A percentile compares a stretch with the other conserved stretches of the same genome.
These are phyloP conservation scores for Forbesichthys papilliferus DNA, from an alignment of 2,113 vertebrate genomes.

Conservation along the genomic window DNA sequence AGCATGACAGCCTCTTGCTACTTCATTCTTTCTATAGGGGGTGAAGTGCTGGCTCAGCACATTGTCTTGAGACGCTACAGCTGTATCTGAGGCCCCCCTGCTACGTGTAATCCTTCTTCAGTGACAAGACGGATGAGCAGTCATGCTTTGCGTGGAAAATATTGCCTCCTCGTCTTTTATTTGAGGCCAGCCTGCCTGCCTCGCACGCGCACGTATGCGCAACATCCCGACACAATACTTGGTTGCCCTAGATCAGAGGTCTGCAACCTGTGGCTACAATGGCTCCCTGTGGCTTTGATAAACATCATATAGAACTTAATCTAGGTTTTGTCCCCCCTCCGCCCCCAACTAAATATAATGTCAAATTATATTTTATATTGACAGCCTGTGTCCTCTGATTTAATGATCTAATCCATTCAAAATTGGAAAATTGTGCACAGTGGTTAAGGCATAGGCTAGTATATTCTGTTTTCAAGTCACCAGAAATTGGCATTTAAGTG, in stretches of 20 bases:
- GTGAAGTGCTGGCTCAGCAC: constrained; percentile 66
- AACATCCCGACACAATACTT: neutral
- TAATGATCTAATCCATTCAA: too few species aligned
- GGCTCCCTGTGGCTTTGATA: too few species aligned
- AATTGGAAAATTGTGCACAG: too few species aligned
- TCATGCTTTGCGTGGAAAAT: constrained; percentile 64
- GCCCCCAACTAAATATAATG: too few species aligned
- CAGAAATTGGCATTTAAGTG: too few species aligned
- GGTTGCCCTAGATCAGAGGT: constrained; percentile 22
- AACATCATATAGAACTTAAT: too few species aligned
- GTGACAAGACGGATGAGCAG: constrained; percentile 70
- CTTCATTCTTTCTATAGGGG: constrained; percentile 65
- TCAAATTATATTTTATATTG: too few species aligned
- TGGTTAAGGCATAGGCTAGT: too few species aligned
- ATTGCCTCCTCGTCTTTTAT: constrained; percentile 57
- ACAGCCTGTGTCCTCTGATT: too few species aligned
- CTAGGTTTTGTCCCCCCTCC: too few species aligned
- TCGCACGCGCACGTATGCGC: neutral
- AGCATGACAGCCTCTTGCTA: constrained; percentile 49
- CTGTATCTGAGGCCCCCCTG: constrained; percentile 63
- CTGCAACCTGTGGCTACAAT: too few species aligned
- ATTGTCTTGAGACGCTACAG: constrained; percentile 63
- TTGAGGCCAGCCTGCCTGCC: constrained; percentile 36
- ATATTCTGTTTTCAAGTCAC: too few species aligned
- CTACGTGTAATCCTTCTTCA: constrained; percentile 70